Conservation (phyloP, 1,140 invertebrate genomes). For the Orchestia grillus region DNA sequence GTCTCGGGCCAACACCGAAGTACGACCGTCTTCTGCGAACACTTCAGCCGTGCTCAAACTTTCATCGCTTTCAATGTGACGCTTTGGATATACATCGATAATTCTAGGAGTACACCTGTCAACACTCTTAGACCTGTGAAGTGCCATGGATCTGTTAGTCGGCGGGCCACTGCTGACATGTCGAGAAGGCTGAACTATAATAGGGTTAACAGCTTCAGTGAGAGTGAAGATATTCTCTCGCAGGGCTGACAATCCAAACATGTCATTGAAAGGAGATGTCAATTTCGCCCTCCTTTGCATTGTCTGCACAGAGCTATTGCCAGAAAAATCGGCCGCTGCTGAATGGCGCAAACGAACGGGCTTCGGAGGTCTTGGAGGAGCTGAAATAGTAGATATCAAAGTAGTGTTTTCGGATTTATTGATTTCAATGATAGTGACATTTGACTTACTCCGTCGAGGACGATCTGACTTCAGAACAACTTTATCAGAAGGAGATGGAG, state of each 20-base stretch:
- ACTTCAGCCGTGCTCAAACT: conserved; percentile 30
- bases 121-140: conserved; percentile 35
- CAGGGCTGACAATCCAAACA: conserved; percentile 64
- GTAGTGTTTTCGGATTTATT: conserved; percentile 61
- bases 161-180: not conserved
- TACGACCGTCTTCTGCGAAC: conserved; percentile 28
- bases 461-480: conserved; percentile 26
- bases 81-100: conserved; percentile 21
- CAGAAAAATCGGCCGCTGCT: conserved; percentile 61
- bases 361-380: conserved; percentile 63
- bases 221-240: conserved; percentile 61
- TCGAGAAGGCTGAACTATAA: conserved; percentile 60
- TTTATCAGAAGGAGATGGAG: conserved; percentile 65
- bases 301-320: conserved; percentile 57
- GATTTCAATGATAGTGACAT: conserved; percentile 67
- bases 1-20: not conserved
- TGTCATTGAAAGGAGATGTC: conserved; percentile 61
- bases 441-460: conserved; percentile 57
- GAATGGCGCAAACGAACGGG: conserved; percentile 62
- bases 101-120: conserved; percentile 14
- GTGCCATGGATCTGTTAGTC: not conserved
- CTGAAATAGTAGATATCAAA: not conserved
- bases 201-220: conserved; percentile 66
- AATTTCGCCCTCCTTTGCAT: conserved; percentile 58
- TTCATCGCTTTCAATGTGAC: conserved; percentile 18